Conservation (phyloP, 2,888 invertebrate species). For the Pachycephus smyrnensis region DNA sequence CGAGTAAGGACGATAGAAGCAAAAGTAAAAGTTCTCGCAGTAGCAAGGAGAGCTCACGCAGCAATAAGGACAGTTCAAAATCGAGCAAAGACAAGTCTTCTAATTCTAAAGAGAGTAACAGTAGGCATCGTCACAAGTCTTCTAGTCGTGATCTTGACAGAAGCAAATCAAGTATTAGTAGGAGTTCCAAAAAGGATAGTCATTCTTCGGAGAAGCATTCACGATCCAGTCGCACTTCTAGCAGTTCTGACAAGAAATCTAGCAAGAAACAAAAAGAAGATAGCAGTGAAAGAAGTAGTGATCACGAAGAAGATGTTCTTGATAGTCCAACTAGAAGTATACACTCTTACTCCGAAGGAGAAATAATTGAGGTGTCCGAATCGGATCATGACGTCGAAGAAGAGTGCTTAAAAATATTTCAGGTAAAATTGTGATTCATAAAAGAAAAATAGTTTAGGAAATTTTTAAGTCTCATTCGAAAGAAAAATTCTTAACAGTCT, state of each 20-base stretch:
- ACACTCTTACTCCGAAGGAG: constrained; percentile 46
- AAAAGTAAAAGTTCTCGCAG: constrained; percentile 34
- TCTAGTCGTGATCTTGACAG: constrained; percentile 23
- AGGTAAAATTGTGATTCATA: constrained; percentile 68
- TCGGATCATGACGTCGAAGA: constrained; percentile 80
- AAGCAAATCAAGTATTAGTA: constrained; percentile 33
- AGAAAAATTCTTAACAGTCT: not conserved
- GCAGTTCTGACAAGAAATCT: constrained; percentile 32
- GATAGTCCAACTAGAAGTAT: constrained; percentile 39
- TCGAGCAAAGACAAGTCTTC: constrained; percentile 40
- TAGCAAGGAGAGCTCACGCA: constrained; percentile 24
- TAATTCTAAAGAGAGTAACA: constrained; percentile 37
- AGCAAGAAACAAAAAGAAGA: constrained; percentile 40
- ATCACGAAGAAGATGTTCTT: constrained; percentile 41
- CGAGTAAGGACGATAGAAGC: constrained; percentile 43
- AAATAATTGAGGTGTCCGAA: constrained; percentile 68
- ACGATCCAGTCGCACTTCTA: constrained; percentile 49
- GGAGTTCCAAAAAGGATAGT: constrained; percentile 30
- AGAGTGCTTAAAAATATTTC: constrained; percentile 89
- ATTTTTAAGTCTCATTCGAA: not conserved
- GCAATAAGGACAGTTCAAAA: constrained; percentile 28
- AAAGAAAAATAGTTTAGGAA: not conserved
- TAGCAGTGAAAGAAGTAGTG: constrained; percentile 42
- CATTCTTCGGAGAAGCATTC: constrained; percentile 50
- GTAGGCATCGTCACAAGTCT: constrained; percentile 35